These are phyloP conservation scores for Andricus curvator DNA, from an alignment of 2,888 invertebrate species.

Conservation along the genomic window DNA sequence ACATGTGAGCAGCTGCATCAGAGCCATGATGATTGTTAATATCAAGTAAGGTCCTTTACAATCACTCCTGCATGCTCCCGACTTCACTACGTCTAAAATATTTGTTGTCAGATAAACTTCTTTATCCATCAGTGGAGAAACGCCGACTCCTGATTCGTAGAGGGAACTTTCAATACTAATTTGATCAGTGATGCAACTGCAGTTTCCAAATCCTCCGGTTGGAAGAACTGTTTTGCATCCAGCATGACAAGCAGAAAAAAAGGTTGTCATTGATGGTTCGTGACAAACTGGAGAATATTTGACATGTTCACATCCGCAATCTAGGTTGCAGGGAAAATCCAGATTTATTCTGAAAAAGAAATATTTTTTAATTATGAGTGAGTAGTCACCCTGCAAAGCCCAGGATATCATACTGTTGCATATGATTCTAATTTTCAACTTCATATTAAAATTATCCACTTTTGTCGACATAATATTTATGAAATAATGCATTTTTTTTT, in stretches of 20 bases:
- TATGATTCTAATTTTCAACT: no score
- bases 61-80: slow-evolving; percentile 74
- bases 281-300: slow-evolving; percentile 85
- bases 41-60: slow-evolving; percentile 75
- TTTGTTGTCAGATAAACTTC: slow-evolving; percentile 39
- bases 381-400: no score
- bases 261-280: slow-evolving; percentile 80
- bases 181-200: slow-evolving; percentile 62
- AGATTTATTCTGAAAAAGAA: slow-evolving; percentile 78
- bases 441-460: no score
- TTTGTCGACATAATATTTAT: no score
- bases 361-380: background rate
- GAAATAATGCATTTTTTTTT: no score
- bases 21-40: slow-evolving; percentile 79
- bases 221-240: slow-evolving; percentile 80
- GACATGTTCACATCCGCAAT: slow-evolving; percentile 82
- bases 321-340: slow-evolving; percentile 80
- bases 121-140: slow-evolving; percentile 31
- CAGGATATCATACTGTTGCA: no score
- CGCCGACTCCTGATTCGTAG: slow-evolving; percentile 11
- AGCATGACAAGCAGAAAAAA: slow-evolving; percentile 87
- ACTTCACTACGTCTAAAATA: slow-evolving; percentile 62
- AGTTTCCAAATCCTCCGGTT: slow-evolving; percentile 71
- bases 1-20: slow-evolving; percentile 82
- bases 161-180: slow-evolving; percentile 13